Percentiles rank a stretch among this genome's conserved stretches.
phyloP scores from a whole-genome alignment of 2,888 invertebrate genomes.

The Xylota sylvarum region DNA sequence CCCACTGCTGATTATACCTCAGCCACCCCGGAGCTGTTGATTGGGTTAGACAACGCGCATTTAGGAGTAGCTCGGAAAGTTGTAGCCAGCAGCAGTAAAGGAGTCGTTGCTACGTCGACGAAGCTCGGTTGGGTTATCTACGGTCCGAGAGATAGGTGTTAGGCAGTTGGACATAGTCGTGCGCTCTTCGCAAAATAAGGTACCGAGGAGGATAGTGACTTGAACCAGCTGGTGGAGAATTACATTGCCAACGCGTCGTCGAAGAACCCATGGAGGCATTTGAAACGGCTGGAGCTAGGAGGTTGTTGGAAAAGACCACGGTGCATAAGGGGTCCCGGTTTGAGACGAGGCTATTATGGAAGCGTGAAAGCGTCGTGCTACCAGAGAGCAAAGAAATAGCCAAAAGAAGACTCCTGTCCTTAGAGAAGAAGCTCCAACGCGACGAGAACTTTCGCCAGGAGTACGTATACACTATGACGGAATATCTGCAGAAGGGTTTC shows the following conservation, averaged over 20 bases:
- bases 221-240: slow-evolving; percentile 24
- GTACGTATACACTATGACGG: slow-evolving; percentile 59
- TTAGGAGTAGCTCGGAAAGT: slow-evolving; percentile 32
- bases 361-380: slow-evolving; percentile 18
- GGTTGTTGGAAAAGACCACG: slow-evolving; percentile 4
- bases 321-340: slow-evolving; percentile 19
- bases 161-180: not conserved
- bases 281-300: slow-evolving; percentile 36
- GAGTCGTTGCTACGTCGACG: slow-evolving; percentile 15
- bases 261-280: slow-evolving; percentile 2
- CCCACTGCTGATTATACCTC: slow-evolving; percentile 22
- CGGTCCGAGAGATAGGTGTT: not conserved
- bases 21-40: slow-evolving; percentile 41
- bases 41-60: slow-evolving; percentile 51
- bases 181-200: slow-evolving; percentile 4
- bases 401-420: slow-evolving; percentile 50
- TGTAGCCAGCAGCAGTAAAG: slow-evolving; percentile 7
- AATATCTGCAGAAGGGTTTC: slow-evolving; percentile 75
- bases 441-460: slow-evolving; percentile 50
- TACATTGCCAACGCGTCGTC: slow-evolving; percentile 24
- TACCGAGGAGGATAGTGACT: not conserved
- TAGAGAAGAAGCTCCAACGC: slow-evolving; percentile 69
- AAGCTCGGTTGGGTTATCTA: slow-evolving; percentile 52
- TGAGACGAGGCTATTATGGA: slow-evolving; percentile 58
- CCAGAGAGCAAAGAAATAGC: slow-evolving; percentile 69